Evolutionary conservation across 2,888 invertebrate genomes (phyloP), one percentile per base, ranked within the genome.

Genomic region (Margaritifera margaritifera): DNA sequence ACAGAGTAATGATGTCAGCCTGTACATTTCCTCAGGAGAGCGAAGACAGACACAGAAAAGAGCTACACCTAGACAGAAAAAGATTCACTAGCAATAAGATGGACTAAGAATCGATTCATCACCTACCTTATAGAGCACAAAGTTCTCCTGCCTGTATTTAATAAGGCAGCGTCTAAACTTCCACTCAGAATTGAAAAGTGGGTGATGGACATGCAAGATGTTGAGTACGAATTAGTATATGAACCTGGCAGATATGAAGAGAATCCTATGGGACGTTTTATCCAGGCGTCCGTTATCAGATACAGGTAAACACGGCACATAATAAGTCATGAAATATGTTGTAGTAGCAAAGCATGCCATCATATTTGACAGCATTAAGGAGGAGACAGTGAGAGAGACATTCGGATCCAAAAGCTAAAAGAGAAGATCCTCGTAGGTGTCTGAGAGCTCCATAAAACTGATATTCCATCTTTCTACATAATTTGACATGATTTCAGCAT

Each of bases 111-210:
- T 31, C 6, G 68, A 55, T 67, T 73, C 57, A 57, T 58, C n/a
- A 66, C 67, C 22, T 67, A 73, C 52, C 25, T 70, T 53, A 31
- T 65, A 53, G 68, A 71, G 31, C 68, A 71, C 24, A 59, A 68
- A 61, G 68, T 55, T 6, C 24, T 71, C 15, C 20, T 71, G 42
- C 55, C 70, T 20, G 24, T 71, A 52, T 71, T 71, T 50, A 71
- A 68, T 57, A 71, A 71, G 22, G 11, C 52, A 50, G 42, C 3
- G 55, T 15, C 31, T 4, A 66, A 66, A 62, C 50, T 62, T 15
- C 62, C 62, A 62, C 6, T 20, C 42, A 6, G 62, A 51, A 62
- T 62, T n/a, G 62, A 62, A 24, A 66, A 66, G 42, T 66, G 63
- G 62, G 58, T 70, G n/a, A 70, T 70, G 66, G 63, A 64, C 22